These are phyloP conservation scores for Drosophila multiciliata DNA, from an alignment of 2,888 invertebrate genomes.

Conservation along the genomic window DNA sequence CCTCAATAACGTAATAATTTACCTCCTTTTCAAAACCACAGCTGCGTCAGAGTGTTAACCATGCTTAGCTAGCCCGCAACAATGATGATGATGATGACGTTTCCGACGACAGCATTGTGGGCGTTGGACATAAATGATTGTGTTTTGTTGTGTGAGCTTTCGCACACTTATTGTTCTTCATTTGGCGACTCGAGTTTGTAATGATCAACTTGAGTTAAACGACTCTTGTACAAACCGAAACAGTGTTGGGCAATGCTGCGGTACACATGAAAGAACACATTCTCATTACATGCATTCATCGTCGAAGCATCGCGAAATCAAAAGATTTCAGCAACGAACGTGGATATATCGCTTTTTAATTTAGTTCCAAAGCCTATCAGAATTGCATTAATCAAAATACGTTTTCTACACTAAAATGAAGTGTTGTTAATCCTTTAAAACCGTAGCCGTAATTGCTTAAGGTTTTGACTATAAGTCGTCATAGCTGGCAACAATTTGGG, in stretches of 20 bases:
- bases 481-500: background rate
- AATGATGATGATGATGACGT: background rate
- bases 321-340: slow-evolving; percentile 23
- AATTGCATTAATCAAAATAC: slow-evolving; percentile 38
- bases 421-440: slow-evolving; percentile 54
- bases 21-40: slow-evolving; percentile 53
- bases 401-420: slow-evolving; percentile 17
- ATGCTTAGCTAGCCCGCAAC: background rate
- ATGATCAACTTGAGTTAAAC: slow-evolving; percentile 64
- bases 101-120: slow-evolving; percentile 55
- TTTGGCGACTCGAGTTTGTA: slow-evolving; percentile 41
- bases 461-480: background rate
- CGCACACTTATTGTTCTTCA: slow-evolving; percentile 68
- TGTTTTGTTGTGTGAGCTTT: slow-evolving; percentile 57
- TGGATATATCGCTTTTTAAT: slow-evolving; percentile 44
- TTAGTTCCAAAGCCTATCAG: slow-evolving; percentile 46
- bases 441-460: background rate
- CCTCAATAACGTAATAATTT: slow-evolving; percentile 70
- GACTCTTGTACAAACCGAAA: slow-evolving; percentile 54
- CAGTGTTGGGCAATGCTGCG: slow-evolving; percentile 34
- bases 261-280: slow-evolving; percentile 32
- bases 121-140: slow-evolving; percentile 70
- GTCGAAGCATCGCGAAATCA: background rate
- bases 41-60: background rate
- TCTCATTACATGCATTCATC: slow-evolving; percentile 35